These are phyloP conservation scores for Microcebus jonahi DNA, from an alignment of 2,113 vertebrate genomes.

Conservation along the genomic window DNA sequence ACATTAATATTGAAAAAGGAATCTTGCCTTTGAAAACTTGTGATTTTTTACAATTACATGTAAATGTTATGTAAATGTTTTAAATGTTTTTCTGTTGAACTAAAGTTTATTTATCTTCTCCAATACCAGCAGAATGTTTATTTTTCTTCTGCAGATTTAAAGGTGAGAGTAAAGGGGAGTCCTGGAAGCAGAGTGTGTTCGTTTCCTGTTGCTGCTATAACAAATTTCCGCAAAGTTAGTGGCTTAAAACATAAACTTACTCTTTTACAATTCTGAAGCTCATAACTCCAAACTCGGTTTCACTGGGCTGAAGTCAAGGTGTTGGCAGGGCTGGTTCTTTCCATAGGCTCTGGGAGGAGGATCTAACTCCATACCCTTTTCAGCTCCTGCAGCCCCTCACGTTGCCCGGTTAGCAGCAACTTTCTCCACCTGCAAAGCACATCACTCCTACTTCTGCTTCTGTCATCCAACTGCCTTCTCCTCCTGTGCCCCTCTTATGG, in stretches of 20 bases:
- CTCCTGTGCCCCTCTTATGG: not conserved
- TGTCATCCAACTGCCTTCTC: not conserved
- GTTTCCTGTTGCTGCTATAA: not conserved
- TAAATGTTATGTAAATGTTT: slow-evolving; percentile 46
- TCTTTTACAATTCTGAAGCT: not conserved
- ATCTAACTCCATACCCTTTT: not conserved
- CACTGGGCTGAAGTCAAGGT: not conserved
- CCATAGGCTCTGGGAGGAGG: not conserved
- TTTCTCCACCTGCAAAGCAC: not conserved
- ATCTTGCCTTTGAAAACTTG: slow-evolving; percentile 50
- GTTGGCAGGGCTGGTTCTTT: not conserved
- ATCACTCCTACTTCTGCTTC: not conserved
- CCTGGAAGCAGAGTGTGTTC: not conserved
- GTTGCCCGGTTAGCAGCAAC: not conserved
- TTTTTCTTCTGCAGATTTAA: slow-evolving; percentile 50
- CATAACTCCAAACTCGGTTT: not conserved
- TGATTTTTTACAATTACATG: slow-evolving; percentile 62
- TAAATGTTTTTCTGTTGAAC: slow-evolving; percentile 48
- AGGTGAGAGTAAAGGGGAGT: not conserved
- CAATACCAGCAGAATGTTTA: not conserved
- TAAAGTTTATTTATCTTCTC: slow-evolving; percentile 40
- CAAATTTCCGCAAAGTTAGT: not conserved
- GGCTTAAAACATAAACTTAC: not conserved
- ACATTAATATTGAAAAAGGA: slow-evolving; percentile 49
- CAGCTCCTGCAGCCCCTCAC: not conserved